Evolutionary conservation across 2,113 vertebrate genomes (phyloP).

Genomic region (Colius striatus): DNA sequence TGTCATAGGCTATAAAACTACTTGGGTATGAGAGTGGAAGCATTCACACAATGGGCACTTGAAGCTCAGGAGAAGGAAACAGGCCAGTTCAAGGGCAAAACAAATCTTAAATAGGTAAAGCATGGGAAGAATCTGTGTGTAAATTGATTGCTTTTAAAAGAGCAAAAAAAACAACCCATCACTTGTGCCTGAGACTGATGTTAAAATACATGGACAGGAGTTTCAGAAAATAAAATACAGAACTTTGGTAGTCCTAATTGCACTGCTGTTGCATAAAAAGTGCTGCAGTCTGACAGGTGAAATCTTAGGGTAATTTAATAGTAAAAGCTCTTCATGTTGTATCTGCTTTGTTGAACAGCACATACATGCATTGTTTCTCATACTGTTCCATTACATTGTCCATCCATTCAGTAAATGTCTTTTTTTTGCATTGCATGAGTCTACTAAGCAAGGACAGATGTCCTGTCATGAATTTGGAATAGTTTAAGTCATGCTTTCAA

Average conservation of each 20-base stretch:
- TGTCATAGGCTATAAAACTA: neutral
- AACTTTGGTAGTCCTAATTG: neutral
- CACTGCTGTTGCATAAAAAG: neutral
- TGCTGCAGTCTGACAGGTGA: neutral
- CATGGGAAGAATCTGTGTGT: neutral
- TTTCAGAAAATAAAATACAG: neutral
- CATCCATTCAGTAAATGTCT: constrained; percentile 68
- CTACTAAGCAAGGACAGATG: constrained; percentile 11
- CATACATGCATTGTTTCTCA: constrained; percentile 57
- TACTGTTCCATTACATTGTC: constrained; percentile 68
- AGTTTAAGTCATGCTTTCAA: constrained; percentile 28
- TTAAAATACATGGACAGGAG: neutral
- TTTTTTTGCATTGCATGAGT: constrained; percentile 55
- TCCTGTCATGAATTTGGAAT: neutral
- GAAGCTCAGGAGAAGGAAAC: neutral
- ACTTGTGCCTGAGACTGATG: neutral
- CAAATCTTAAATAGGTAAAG: neutral
- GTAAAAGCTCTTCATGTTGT: constrained; percentile 23
- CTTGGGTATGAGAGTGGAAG: neutral
- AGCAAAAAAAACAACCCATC: neutral
- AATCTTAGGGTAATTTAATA: neutral
- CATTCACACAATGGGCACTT: neutral
- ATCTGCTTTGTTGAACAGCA: constrained; percentile 62
- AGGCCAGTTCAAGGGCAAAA: neutral
- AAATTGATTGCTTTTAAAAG: neutral